Evolutionary conservation across 2,797 vertebrate genomes (phyloP).

Genomic region (Sebastes melanostomus): DNA sequence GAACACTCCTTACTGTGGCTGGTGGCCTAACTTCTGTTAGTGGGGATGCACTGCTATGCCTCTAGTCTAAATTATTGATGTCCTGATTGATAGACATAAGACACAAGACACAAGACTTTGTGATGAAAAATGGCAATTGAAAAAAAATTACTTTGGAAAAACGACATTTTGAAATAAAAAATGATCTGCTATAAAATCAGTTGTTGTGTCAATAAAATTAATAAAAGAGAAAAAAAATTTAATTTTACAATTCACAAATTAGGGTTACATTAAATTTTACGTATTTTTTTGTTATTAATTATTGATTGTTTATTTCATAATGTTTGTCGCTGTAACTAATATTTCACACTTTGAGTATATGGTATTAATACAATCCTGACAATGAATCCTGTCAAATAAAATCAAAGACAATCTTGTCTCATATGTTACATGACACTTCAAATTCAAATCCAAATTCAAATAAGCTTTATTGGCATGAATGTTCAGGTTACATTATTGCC

Average conservation of each 20-base stretch:
- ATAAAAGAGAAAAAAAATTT: rapidly evolving
- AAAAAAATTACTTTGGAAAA: neutral
- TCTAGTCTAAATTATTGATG: neutral
- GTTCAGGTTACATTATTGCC: too few relatives aligned
- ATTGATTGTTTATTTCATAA: neutral
- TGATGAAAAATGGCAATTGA: neutral
- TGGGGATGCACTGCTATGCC: neutral
- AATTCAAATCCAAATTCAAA: too few relatives aligned
- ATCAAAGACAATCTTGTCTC: rapidly evolving
- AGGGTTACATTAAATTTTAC: neutral
- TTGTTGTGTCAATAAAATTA: neutral
- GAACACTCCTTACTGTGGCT: neutral
- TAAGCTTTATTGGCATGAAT: too few relatives aligned
- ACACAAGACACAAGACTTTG: neutral
- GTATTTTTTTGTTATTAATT: neutral
- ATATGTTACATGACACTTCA: neutral
- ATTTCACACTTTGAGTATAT: neutral
- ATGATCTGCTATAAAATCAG: rapidly evolving
- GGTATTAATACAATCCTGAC: neutral
- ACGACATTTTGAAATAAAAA: too few relatives aligned
- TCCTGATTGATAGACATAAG: neutral
- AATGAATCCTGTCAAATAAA: neutral
- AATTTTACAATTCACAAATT: neutral
- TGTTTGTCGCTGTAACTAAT: neutral
- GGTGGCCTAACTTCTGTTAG: neutral